Evolutionary conservation across 2,797 vertebrate genomes (phyloP), one percentile per base, ranked within the genome.

Genomic region (Lithobates sylvaticus): DNA sequence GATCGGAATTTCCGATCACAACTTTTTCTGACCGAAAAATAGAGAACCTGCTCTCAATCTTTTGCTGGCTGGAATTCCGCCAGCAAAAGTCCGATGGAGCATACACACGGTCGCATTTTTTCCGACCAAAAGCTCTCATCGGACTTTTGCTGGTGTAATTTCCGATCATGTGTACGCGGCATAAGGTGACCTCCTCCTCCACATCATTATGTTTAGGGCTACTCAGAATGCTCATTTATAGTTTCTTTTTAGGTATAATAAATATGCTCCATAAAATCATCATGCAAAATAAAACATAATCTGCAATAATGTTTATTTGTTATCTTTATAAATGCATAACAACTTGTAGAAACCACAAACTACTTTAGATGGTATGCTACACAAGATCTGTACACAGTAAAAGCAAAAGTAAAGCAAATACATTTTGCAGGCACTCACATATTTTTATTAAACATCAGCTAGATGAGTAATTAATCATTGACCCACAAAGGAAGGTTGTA

Each of bases 401-500:
- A 64, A 44, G 34, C 27, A 34, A 36, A 47, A 78, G 61, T 3
- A 73, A 84, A 74, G n/a, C 26, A 76, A 54, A 10, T 61, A 44
- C 9, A 27, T 32, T 75, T 16, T 78, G 18, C 26, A 65, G 65
- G 44, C 50, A 61, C 44, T 68, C 47, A 44, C 71, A 76, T 86
- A 44, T 86, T 86, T 84, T 89, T 89, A 89, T 89, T 88, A 90
- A 89, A 78, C 89, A 90, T 89, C 89, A 84, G 1, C 12, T 83
- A 67, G 70, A 86, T 88, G 89, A 83, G 88, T 89, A 88, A 90
- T 89, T 91, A 91, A 88, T 88, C 89, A 79, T 13, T 83, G 86
- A 74, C 85, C 89, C 18, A 0, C 77, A 88, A 36, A 67, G 88
- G 85, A 89, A 89, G 88, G 88, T 87, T 86, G 79, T 89, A 86